Conservation (phyloP, 2,113 vertebrate genomes). For the Chloebia gouldiae region DNA sequence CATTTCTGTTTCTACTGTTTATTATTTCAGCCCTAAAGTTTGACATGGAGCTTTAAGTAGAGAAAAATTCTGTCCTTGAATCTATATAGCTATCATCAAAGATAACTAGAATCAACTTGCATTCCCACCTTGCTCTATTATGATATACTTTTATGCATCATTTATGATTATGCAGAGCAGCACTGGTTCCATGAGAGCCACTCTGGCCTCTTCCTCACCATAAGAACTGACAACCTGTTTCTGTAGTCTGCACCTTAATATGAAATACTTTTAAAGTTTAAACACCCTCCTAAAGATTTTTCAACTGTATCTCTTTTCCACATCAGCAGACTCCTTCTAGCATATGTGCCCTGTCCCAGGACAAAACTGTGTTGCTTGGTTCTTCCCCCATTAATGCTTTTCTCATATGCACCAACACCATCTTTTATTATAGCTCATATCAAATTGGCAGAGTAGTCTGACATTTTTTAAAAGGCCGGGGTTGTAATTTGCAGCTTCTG, state of each 20-base stretch:
- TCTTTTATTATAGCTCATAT: neutral
- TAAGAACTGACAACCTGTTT: neutral
- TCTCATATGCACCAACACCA: neutral
- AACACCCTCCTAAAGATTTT: neutral
- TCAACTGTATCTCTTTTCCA: neutral
- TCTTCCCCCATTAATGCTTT: neutral
- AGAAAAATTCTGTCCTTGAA: neutral
- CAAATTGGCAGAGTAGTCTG: neutral
- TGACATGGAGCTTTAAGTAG: neutral
- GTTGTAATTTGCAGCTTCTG: neutral
- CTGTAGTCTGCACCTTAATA: neutral
- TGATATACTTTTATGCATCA: neutral
- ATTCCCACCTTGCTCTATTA: neutral
- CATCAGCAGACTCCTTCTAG: neutral
- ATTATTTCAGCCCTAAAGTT: neutral
- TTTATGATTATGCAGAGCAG: neutral
- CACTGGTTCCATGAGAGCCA: accelerated
- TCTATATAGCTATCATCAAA: neutral
- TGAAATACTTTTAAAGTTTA: neutral
- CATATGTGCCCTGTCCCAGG: neutral
- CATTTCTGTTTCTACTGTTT: neutral
- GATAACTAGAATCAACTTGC: neutral
- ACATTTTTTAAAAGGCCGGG: neutral
- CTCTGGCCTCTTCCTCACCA: neutral
- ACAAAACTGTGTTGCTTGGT: neutral